These are phyloP conservation scores for Carettochelys insculpta DNA, from an alignment of 2,113 vertebrate genomes.

Conservation along the genomic window DNA sequence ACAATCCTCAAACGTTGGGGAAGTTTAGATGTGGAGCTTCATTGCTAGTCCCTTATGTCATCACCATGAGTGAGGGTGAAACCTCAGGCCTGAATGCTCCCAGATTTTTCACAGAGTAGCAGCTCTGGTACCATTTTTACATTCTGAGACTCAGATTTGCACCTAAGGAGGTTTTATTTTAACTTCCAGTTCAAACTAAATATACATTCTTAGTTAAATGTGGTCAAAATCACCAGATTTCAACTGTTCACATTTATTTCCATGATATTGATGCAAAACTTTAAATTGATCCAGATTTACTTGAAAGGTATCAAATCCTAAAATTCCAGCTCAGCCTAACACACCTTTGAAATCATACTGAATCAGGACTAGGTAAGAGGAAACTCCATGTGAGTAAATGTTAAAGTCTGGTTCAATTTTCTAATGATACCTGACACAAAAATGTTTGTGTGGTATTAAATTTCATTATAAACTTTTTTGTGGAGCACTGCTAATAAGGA, in stretches of 20 bases:
- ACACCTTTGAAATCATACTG: neutral
- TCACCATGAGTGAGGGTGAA: conserved; percentile 5
- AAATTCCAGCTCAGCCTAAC: neutral
- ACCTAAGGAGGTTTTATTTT: neutral
- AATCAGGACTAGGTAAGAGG: neutral
- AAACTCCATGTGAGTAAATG: neutral
- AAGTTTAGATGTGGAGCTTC: neutral
- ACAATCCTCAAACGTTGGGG: neutral
- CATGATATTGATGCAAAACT: neutral
- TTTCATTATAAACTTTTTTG: neutral
- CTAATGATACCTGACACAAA: neutral
- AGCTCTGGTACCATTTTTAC: conserved; percentile 5
- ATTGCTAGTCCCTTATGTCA: neutral
- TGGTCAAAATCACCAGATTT: neutral
- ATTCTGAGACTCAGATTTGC: neutral
- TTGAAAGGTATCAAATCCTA: neutral
- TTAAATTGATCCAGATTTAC: neutral
- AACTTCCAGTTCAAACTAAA: neutral
- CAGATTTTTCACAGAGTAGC: neutral
- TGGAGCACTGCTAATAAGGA: neutral
- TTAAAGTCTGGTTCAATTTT: neutral
- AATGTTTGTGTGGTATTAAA: neutral
- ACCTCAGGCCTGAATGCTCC: neutral
- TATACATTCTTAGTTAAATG: neutral
- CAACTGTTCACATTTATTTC: neutral